A percentile compares a stretch with the other conserved stretches of the same genome.
Conservation (phyloP, 2,113 vertebrate genomes). For the Chaetura pelagica region DNA sequence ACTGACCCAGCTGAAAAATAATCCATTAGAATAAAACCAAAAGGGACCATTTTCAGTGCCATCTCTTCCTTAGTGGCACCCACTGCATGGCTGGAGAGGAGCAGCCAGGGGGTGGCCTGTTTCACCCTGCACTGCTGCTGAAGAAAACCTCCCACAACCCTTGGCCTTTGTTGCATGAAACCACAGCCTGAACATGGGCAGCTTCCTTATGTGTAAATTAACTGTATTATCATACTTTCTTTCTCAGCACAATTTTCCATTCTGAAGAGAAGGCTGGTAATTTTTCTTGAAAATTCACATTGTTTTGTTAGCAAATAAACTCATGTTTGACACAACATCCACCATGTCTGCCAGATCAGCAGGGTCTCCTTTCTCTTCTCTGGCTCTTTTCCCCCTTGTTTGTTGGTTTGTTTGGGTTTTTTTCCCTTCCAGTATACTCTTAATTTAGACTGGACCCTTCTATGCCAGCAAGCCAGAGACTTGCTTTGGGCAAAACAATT, state of each 20-base stretch:
- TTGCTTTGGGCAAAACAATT: slow-evolving; percentile 34
- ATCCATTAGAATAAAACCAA: neutral
- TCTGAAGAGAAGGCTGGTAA: neutral
- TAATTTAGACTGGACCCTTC: slow-evolving; percentile 22
- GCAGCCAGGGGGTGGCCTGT: neutral
- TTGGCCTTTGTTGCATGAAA: neutral
- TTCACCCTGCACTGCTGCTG: neutral
- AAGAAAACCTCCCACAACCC: neutral
- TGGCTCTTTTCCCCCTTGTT: neutral
- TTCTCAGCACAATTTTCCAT: neutral
- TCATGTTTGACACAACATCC: neutral
- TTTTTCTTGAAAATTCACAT: slow-evolving; percentile 15
- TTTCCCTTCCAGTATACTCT: neutral
- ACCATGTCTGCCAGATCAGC: neutral
- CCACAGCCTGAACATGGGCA: rapidly evolving
- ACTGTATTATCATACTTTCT: neutral
- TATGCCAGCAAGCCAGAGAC: neutral
- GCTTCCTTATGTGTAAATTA: neutral
- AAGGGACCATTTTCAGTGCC: neutral
- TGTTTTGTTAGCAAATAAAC: slow-evolving; percentile 51
- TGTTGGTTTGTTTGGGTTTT: neutral
- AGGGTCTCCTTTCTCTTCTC: slow-evolving; percentile 28
- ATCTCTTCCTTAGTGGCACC: neutral
- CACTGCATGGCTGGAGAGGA: neutral
- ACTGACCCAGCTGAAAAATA: neutral